phyloP scores from a whole-genome alignment of 2,797 vertebrate genomes.

The Anableps anableps region DNA sequence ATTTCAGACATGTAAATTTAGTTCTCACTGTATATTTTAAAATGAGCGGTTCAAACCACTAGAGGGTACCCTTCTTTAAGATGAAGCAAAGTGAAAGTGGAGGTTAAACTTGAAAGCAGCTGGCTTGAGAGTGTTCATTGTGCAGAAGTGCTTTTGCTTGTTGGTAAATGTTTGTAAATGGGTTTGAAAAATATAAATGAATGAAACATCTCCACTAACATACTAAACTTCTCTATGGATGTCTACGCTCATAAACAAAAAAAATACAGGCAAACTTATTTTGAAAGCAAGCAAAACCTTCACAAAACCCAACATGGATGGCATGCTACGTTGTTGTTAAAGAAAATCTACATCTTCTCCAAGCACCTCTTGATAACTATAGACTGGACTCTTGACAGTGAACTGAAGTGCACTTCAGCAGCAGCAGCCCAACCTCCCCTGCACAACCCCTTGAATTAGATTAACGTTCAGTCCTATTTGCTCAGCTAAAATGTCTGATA shows the following conservation, averaged over 20 bases:
- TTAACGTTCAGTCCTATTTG: neutral
- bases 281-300: neutral
- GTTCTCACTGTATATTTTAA: neutral
- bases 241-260: neutral
- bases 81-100: neutral
- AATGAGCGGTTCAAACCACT: slow-evolving; percentile 22
- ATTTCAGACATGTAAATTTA: neutral
- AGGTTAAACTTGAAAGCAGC: neutral
- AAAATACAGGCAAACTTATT: neutral
- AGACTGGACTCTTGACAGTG: neutral
- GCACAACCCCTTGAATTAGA: neutral
- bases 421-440: neutral
- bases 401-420: neutral
- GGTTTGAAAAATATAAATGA: neutral
- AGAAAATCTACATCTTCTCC: neutral
- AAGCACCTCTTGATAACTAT: neutral
- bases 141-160: neutral
- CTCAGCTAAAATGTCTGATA: neutral
- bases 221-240: neutral
- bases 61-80: slow-evolving; percentile 51
- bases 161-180: neutral
- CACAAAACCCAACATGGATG: neutral
- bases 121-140: neutral
- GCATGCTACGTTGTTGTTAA: neutral
- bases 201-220: neutral